Conservation (phyloP, 2,113 vertebrate species). For the Oplegnathus fasciatus region DNA sequence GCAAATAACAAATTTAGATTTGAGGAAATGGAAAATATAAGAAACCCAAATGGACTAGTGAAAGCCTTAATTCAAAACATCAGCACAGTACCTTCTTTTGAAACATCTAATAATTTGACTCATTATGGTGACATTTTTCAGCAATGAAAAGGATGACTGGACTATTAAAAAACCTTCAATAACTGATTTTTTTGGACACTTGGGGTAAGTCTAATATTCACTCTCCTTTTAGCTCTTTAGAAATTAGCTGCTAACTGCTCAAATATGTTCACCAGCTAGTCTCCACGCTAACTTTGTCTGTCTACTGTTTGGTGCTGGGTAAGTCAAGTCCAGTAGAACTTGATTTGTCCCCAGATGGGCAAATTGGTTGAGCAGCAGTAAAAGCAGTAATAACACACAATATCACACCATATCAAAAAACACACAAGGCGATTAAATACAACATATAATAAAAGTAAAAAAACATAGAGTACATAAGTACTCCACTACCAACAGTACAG, state of each 20-base stretch:
- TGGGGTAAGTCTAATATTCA: neutral
- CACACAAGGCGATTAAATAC: too few species aligned
- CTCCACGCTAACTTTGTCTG: neutral
- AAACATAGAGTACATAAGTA: too few species aligned
- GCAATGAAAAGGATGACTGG: neutral
- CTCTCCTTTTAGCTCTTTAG: neutral
- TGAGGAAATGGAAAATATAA: neutral
- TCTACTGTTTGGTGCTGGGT: neutral
- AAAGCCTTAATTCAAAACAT: neutral
- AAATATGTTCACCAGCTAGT: conserved; percentile 1
- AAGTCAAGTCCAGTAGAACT: neutral
- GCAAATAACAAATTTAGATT: neutral
- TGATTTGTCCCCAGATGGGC: too few species aligned
- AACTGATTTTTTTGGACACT: neutral
- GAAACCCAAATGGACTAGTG: neutral
- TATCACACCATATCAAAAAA: too few species aligned
- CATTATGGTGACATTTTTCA: neutral
- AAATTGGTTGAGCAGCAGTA: too few species aligned
- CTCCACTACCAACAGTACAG: too few species aligned
- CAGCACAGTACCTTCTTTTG: neutral
- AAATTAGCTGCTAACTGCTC: neutral
- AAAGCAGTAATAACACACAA: too few species aligned
- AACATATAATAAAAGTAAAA: too few species aligned
- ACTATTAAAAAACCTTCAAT: neutral
- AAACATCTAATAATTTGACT: neutral